Percentiles rank a stretch among this genome's conserved stretches.
phyloP scores from a whole-genome alignment of 2,113 vertebrate species.

The Chauna torquata region DNA sequence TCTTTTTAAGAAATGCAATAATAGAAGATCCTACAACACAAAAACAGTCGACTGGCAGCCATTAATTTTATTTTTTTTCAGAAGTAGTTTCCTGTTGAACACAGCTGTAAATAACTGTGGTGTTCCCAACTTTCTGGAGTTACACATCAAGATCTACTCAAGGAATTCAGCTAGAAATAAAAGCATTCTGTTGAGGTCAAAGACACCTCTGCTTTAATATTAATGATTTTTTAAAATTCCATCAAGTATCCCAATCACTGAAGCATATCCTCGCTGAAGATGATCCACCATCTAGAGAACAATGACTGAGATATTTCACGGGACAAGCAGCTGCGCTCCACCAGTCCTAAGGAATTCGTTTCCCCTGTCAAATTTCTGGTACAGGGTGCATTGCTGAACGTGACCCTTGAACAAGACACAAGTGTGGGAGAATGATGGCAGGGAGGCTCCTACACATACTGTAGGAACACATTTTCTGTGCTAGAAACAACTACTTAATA shows the following conservation, averaged over 20 bases:
- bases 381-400: fast-evolving
- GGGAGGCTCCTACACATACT: neutral
- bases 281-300: neutral
- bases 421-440: neutral
- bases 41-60: neutral
- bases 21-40: neutral
- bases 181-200: neutral
- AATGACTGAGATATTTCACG: neutral
- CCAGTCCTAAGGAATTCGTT: neutral
- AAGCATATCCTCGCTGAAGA: neutral
- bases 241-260: neutral
- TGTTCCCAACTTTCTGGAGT: neutral
- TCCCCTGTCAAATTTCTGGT: neutral
- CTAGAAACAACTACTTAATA: neutral
- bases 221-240: neutral
- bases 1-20: neutral
- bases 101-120: neutral
- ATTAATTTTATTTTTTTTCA: neutral
- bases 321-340: neutral
- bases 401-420: neutral
- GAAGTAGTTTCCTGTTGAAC: neutral
- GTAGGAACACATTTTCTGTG: neutral
- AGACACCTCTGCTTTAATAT: neutral
- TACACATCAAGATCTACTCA: neutral
- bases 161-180: neutral